Conservation (phyloP, 2,113 vertebrate genomes). For the Oreotrochilus melanogaster region DNA sequence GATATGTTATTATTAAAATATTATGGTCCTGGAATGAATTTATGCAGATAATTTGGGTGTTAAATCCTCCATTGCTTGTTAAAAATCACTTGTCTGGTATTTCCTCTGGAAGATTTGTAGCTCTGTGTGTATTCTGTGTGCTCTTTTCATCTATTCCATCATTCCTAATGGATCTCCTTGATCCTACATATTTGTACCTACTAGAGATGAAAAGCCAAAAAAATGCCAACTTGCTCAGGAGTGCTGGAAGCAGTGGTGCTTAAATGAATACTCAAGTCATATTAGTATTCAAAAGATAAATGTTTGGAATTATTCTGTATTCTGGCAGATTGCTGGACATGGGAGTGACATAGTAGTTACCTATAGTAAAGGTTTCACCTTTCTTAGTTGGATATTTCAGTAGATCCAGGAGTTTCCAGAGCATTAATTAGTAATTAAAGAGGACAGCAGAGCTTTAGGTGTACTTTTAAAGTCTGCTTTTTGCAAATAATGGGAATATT, state of each 20-base stretch:
- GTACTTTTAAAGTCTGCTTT: neutral
- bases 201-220: neutral
- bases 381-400: rapidly evolving
- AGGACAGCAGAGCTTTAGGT: neutral
- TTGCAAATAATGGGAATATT: neutral
- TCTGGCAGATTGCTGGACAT: neutral
- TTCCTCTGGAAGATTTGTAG: neutral
- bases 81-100: neutral
- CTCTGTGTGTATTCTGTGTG: neutral
- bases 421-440: neutral
- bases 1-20: neutral
- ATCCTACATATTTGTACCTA: neutral
- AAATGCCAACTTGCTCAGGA: neutral
- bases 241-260: neutral
- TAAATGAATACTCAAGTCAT: neutral
- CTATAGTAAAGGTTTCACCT: neutral
- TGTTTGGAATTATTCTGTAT: neutral
- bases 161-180: neutral
- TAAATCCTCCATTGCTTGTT: neutral
- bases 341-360: neutral
- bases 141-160: neutral
- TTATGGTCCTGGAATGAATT: neutral
- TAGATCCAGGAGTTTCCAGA: neutral
- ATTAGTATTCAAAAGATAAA: neutral
- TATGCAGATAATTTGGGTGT: neutral